These are phyloP conservation scores for Heterodera carotae DNA, from an alignment of 1,140 invertebrate species.

Conservation along the genomic window DNA sequence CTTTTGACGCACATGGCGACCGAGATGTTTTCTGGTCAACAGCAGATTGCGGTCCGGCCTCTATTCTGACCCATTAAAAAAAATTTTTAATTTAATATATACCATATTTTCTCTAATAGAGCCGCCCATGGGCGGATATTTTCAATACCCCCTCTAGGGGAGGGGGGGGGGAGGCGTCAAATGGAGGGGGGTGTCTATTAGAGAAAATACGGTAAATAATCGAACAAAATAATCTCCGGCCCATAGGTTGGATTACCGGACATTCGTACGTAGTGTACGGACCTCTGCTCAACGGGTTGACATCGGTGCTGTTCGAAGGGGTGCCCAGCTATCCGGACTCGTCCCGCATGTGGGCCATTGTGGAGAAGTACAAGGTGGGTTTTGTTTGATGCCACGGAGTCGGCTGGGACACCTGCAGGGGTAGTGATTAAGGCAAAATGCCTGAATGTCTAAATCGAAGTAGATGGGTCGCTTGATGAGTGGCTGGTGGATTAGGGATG, in stretches of 20 bases:
- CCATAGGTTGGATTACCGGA: conserved; percentile 81
- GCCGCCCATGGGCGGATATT: too few species aligned
- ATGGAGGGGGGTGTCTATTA: too few species aligned
- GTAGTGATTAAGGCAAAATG: too few species aligned
- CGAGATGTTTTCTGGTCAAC: conserved; percentile 94
- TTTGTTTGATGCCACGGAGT: too few species aligned
- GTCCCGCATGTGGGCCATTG: conserved; percentile 84
- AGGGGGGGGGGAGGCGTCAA: too few species aligned
- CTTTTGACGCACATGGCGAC: conserved; percentile 84
- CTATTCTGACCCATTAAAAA: not conserved
- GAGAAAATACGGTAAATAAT: too few species aligned
- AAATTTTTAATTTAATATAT: not conserved
- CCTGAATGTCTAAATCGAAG: too few species aligned
- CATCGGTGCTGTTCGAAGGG: conserved; percentile 92
- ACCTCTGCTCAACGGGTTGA: conserved; percentile 87
- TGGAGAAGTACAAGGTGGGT: conserved; percentile 86
- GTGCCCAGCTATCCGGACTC: conserved; percentile 76
- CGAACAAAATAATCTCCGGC: not conserved
- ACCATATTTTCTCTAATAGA: too few species aligned
- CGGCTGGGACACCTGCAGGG: too few species aligned
- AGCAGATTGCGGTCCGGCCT: conserved; percentile 85
- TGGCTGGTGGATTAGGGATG: too few species aligned
- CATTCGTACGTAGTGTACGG: conserved; percentile 95
- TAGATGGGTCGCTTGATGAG: too few species aligned
- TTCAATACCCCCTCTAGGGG: too few species aligned